Evolutionary conservation across 2,797 vertebrate species (phyloP).

Genomic region (Distichodus sexfasciatus): DNA sequence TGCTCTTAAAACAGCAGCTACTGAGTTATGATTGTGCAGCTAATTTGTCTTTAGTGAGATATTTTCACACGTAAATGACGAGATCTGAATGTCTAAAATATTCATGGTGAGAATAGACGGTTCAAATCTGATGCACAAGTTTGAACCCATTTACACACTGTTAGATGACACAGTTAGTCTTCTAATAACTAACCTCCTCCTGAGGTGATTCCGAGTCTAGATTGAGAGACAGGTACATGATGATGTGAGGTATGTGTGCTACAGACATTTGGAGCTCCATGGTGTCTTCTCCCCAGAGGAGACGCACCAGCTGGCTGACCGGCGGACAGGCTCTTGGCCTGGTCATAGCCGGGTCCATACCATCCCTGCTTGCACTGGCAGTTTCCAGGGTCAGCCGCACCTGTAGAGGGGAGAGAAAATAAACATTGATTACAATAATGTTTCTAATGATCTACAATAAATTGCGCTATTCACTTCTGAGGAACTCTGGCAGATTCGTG

Average conservation of each 20-base stretch:
- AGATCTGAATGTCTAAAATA: too few relatives aligned
- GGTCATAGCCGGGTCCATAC: slow-evolving; percentile 1
- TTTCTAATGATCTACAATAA: background rate
- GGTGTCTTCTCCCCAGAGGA: slow-evolving; percentile 84
- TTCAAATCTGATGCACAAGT: too few relatives aligned
- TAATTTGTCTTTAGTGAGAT: too few relatives aligned
- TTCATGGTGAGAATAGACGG: too few relatives aligned
- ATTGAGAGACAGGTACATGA: slow-evolving; percentile 89
- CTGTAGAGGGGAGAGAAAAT: slow-evolving; percentile 58
- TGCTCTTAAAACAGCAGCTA: too few relatives aligned
- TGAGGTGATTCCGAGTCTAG: slow-evolving; percentile 81
- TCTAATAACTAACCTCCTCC: slow-evolving; percentile 81
- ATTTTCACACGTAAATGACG: too few relatives aligned
- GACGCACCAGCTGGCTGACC: slow-evolving; percentile 81
- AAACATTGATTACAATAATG: background rate
- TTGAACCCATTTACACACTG: too few relatives aligned
- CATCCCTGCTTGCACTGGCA: slow-evolving; percentile 57
- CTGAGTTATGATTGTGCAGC: too few relatives aligned
- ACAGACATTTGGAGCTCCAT: slow-evolving; percentile 75
- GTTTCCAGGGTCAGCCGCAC: slow-evolving; percentile 92
- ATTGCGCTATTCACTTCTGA: too few relatives aligned
- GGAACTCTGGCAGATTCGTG: too few relatives aligned
- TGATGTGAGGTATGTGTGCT: slow-evolving; percentile 77
- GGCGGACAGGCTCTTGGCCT: slow-evolving; percentile 63
- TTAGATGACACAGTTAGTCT: background rate